These are phyloP conservation scores for Epistrophella euchroma DNA, from an alignment of 2,888 invertebrate species.

Conservation along the genomic window DNA sequence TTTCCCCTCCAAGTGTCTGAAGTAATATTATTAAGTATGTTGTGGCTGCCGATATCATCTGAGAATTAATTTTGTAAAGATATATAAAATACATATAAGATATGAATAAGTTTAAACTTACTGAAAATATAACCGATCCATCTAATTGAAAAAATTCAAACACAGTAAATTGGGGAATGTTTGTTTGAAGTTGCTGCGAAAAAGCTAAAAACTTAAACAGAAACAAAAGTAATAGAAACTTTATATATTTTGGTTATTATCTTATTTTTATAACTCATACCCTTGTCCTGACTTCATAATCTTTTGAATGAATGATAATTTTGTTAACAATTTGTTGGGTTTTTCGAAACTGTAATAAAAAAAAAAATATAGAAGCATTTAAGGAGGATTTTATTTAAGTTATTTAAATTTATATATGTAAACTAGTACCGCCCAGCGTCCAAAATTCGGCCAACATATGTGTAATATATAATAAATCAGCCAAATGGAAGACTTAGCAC, in stretches of 20 bases:
- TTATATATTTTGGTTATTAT: not conserved
- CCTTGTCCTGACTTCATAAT: conserved; percentile 21
- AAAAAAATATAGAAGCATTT: not conserved
- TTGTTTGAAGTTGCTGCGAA: conserved; percentile 56
- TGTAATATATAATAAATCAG: no score
- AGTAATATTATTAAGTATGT: conserved; percentile 65
- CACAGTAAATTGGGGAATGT: conserved; percentile 40
- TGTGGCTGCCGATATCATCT: conserved; percentile 63
- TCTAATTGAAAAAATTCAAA: conserved; percentile 54
- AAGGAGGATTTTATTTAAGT: no score
- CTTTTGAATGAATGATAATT: conserved; percentile 46
- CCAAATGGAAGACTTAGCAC: no score
- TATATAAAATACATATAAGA: no score
- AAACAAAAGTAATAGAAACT: not conserved
- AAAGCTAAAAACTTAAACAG: conserved; percentile 48
- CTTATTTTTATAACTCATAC: conserved; percentile 3
- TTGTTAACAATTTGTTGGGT: conserved; percentile 42
- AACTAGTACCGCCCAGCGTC: no score
- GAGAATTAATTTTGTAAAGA: no score
- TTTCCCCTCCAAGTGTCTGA: conserved; percentile 45
- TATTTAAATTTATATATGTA: no score
- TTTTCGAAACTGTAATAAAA: conserved; percentile 33
- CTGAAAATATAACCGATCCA: conserved; percentile 62
- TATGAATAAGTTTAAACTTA: conserved; percentile 27
- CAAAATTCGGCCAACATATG: no score